Base-by-base conservation (phyloP, 1,140 invertebrate species). In the Planococcus citri region DNA sequence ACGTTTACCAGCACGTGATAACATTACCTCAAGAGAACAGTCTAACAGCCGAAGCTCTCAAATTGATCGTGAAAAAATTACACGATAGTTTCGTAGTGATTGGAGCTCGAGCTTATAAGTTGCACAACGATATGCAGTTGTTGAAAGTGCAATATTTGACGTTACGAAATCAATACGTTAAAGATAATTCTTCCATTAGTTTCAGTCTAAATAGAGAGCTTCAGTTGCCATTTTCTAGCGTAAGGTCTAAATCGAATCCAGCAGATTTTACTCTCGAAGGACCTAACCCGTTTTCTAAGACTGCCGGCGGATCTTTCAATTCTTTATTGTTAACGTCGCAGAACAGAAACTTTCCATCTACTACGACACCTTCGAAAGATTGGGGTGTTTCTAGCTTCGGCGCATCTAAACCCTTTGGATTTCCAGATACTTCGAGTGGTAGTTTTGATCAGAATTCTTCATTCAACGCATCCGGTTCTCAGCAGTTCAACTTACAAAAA, bases 131-230 rank as follows among this genome's bases (percentile, higher is more conserved):
- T 72, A 80, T 84, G 0, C 85, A 89, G 73, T 82, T 84, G 4
- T 88, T 91, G 74, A 93, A 93, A 77, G 88, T 91, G 72, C 87
- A 90, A 68, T 94, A 90, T 76, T 78, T 92, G 0, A 90, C 88
- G 74, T 83, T 92, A 58, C 78, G 90, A 24, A 89, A 88, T 75
- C 87, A 90, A 71, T 82, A 89, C 4, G 79, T 91, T 27, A 88
- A 90, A 72, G 91, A 94, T 75, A 82, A 64, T 64, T 64, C 60
- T 4, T 64, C 60, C 60, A 64, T 64, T 64, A 14, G 22, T 24
- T 64, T 64, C 22, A 64, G 60, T 17, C 3, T 64, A 64, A 64
- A 64, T 25, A 24, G 25, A 25, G 60, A 64, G 17, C 22, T 64
- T 64, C 60, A 64, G 22, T 25, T 64, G 10, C 60, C 60, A 3